Evolutionary conservation across 2,113 vertebrate genomes (phyloP), one percentile per base, ranked within the genome.

Genomic region (Prochilodus magdalenae): DNA sequence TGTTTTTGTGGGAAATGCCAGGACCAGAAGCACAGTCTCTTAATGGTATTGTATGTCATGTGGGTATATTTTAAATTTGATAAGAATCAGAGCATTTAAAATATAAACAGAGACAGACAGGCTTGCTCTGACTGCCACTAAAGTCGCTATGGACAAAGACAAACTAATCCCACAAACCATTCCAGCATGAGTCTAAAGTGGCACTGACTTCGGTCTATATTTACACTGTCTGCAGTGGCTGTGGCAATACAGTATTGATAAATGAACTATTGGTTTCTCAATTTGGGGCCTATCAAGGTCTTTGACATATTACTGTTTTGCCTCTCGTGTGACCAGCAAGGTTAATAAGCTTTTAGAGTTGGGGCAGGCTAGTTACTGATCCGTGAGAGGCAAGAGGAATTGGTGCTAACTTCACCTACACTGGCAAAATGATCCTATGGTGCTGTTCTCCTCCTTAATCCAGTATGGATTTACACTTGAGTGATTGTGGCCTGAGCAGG

Each of bases 361-460:
- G 55, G 63, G 63, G 36, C 13, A 40, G 44, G 24, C 47, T 55
- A 36, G 14, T 69, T 11, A 44, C 16, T 73, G 47, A 40, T 73
- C 36, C 47, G 55, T 33, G 33, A 30, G 40, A 53, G 24, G 71
- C 76, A 77, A 85, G 44, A 88, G 86, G 72, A 74, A 83, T 1
- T 74, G 86, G 84, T 86, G 88, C 88, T 88, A 84, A 87, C 75
- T 86, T 85, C 85, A 87, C 77, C 76, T 26, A 84, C 87, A 69
- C 60, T 75, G 80, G 60, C 71, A 80, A 72, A 62, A 77, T 49
- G 79, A 63, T 85, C 86, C 79, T 88, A 55, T 81, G 80, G 67
- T 76, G 73, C 75, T 86, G 80, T 86, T 91, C 79, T 91, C 85
- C 85, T 80, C 16, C 71, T 79, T 78, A 65, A 69, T 33, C 62